These are phyloP conservation scores for Phaonia tiefii DNA, from an alignment of 2,888 invertebrate genomes.

Conservation along the genomic window DNA sequence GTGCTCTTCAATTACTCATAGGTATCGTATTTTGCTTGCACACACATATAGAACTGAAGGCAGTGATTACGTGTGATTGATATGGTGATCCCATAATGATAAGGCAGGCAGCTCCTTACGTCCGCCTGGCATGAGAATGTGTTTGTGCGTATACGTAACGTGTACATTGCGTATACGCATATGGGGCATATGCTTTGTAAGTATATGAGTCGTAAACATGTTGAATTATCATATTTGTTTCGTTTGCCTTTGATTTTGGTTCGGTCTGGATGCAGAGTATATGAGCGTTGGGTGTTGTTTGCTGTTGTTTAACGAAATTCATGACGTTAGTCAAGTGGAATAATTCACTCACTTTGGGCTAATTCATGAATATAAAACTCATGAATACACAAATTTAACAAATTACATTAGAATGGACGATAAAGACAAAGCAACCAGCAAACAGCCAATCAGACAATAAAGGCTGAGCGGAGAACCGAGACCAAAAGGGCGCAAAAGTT, in stretches of 20 bases:
- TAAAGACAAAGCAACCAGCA: constrained; percentile 24
- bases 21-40: neutral
- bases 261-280: neutral
- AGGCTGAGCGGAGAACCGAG: neutral
- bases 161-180: neutral
- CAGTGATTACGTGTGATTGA: constrained; percentile 50
- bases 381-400: constrained; percentile 43
- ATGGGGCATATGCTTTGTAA: neutral
- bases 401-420: constrained; percentile 33
- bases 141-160: neutral
- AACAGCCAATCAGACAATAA: neutral
- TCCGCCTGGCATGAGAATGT: neutral
- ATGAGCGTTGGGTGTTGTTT: neutral
- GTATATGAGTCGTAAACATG: constrained; percentile 24
- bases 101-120: constrained; percentile 32
- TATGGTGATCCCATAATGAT: constrained; percentile 46
- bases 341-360: constrained; percentile 57
- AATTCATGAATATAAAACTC: constrained; percentile 59
- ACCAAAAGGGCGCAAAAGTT: neutral
- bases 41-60: constrained; percentile 16
- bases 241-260: constrained; percentile 15
- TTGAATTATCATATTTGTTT: constrained; percentile 28
- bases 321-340: constrained; percentile 53
- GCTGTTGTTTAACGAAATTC: constrained; percentile 39
- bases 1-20: neutral